Evolutionary conservation across 2,888 invertebrate species (phyloP), one percentile per base, ranked within the genome.

Genomic region (Rhingia campestris): DNA sequence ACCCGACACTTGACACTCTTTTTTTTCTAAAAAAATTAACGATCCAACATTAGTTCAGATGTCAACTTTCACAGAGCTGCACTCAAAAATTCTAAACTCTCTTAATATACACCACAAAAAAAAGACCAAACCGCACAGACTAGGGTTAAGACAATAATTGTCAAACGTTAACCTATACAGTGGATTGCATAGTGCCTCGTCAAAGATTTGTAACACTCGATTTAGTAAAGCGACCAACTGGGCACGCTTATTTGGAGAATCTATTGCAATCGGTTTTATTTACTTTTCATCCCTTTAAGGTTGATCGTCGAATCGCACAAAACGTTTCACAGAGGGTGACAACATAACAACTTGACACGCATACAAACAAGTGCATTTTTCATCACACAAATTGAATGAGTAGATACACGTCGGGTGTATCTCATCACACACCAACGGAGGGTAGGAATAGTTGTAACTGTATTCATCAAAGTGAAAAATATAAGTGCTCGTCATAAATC

Each of bases 401-500:
- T 59, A 33, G 56, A 45, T 41, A 14, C 43, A 6, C 35, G 3
- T 14, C 22, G 7, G 32, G 10, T 61, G 12, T n/a, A 22, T 22
- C 22, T 22, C 22, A 22, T 22, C 22, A 22, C 22, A 22, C 10
- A 41, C 22, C 54, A 4, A 32, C 58, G 30, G 64, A 45, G 59
- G 67, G 66, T 59, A 41, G 69, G 32, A 49, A 59, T 59, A 64
- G 51, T 32, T 72, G 58, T 61, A 49, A 33, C 72, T 64, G 84
- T 69, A 84, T 53, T 84, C 80, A 79, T 84, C 84, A 84, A 79
- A 84, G 69, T 84, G 80, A 84, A 79, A 84, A 84, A 79, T 84
- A 80, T 84, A 80, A 84, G 84, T 84, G 84, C 66, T 70, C 22
- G 43, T 70, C 74, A 80, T 84, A 84, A 74, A 84, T 84, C 84